Percentiles rank a stretch among this genome's conserved stretches.
These are phyloP conservation scores for Bradynema listronoti DNA, from an alignment of 1,140 invertebrate species.

Conservation along the genomic window DNA sequence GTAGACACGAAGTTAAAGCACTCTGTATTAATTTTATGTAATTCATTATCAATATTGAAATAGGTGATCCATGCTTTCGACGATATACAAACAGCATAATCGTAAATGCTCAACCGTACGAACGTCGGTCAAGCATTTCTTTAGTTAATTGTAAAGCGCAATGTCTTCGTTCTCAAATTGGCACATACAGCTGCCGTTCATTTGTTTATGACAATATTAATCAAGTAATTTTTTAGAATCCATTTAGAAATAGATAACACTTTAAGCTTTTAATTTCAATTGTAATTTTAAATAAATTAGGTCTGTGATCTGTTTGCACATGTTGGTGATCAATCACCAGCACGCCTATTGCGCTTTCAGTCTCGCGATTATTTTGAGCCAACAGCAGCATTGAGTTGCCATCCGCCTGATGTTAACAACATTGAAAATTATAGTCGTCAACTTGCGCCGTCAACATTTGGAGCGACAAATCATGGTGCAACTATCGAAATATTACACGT, in stretches of 20 bases:
- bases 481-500: too few relatives aligned
- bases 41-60: too few relatives aligned
- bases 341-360: slow-evolving; percentile 55
- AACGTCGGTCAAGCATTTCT: slow-evolving; percentile 51
- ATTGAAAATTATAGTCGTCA: too few relatives aligned
- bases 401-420: slow-evolving; percentile 11
- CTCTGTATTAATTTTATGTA: neutral
- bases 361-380: slow-evolving; percentile 57
- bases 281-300: slow-evolving; percentile 16
- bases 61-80: slow-evolving; percentile 56
- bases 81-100: slow-evolving; percentile 53
- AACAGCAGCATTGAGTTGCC: slow-evolving; percentile 46
- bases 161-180: slow-evolving; percentile 50
- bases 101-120: slow-evolving; percentile 56
- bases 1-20: neutral
- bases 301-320: slow-evolving; percentile 57
- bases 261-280: neutral
- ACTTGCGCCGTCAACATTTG: too few relatives aligned
- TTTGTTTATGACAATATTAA: slow-evolving; percentile 58
- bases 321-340: slow-evolving; percentile 52
- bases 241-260: neutral
- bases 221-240: slow-evolving; percentile 40
- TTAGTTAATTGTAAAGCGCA: slow-evolving; percentile 52
- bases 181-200: slow-evolving; percentile 52
- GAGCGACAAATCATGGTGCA: too few relatives aligned